Evolutionary conservation across 2,888 invertebrate genomes (phyloP), one percentile per base, ranked within the genome.

Genomic region (Lepidocyrtoides sp.): DNA sequence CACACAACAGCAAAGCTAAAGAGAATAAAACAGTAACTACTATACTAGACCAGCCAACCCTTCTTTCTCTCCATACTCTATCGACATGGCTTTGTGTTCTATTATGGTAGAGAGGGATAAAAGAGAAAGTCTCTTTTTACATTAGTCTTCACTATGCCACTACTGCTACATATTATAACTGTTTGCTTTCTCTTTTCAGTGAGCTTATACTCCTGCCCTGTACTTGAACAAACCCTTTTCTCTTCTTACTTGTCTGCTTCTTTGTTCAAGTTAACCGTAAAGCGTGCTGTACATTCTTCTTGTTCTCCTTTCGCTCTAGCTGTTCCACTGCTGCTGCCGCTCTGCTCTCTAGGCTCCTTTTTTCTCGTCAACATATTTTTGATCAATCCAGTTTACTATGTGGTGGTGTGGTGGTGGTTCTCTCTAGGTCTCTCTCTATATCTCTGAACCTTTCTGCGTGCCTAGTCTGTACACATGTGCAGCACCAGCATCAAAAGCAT

Each of bases 331-430:
- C 36, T 66, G 66, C 66, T 66, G 66, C 66, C 32, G 7, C 51
- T 77, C 23, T 36, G 3, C 26, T 63, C 51, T 51, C 54, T 84
- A 14, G 83, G 26, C 69, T 69, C 69, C 36, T 36, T 36, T 36
- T 36, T 36, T 7, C 87, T 92, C 89, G 92, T 89, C 92, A 92
- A 92, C 92, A 83, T 36, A n/a, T 36, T 92, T 92, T 90, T 92
- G 92, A 92, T 92, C 92, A 92, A 92, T 92, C 86, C 72, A 83
- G 88, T 88, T 91, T 84, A 36, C 3, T 36, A 2, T 36, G 36
- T 36, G 7, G 36, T 36, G 7, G 36, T 36, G 7, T 75, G 57
- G 69, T 17, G 29, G 14, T 63, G 29, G 63, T 60, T 63, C 66
- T 66, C 63, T 32, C 63, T 29, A n/a, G 29, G 12, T 66, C 36